phyloP scores from a whole-genome alignment of 92 coral and sea anemone species.

The Desmophyllum pertusum region DNA sequence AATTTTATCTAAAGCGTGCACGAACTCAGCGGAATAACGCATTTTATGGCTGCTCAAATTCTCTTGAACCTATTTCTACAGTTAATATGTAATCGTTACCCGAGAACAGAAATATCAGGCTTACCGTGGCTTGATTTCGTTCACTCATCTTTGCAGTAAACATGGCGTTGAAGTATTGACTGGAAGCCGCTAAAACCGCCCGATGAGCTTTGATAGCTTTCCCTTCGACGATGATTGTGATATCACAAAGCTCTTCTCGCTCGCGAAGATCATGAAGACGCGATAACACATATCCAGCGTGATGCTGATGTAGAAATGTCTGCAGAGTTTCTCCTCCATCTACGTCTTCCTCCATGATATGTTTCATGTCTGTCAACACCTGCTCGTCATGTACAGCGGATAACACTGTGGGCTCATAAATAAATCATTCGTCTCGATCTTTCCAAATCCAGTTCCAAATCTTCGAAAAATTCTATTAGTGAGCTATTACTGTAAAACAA shows the following conservation, averaged over 20 bases:
- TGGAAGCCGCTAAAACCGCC: slow-evolving; percentile 91
- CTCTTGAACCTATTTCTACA: not conserved
- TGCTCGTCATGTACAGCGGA: slow-evolving; percentile 59
- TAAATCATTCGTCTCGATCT: slow-evolving; percentile 1
- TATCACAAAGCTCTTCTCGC: slow-evolving; percentile 94
- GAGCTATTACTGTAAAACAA: too few relatives aligned
- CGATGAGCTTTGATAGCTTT: slow-evolving; percentile 81
- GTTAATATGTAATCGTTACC: not conserved
- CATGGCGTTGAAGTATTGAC: slow-evolving; percentile 95
- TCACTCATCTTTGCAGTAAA: slow-evolving; percentile 91
- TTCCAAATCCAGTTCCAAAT: not conserved
- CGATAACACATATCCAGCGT: slow-evolving; percentile 77
- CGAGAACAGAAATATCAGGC: slow-evolving; percentile 19
- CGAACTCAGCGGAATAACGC: too few relatives aligned
- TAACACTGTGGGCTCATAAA: slow-evolving; percentile 54
- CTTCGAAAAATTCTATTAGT: slow-evolving; percentile 19
- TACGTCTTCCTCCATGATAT: slow-evolving; percentile 61
- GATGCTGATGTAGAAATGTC: slow-evolving; percentile 73
- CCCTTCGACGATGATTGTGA: slow-evolving; percentile 76
- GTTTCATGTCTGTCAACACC: slow-evolving; percentile 27
- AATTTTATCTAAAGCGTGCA: too few relatives aligned
- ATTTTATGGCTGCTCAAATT: too few relatives aligned
- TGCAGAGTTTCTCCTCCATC: slow-evolving; percentile 55
- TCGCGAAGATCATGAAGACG: slow-evolving; percentile 81
- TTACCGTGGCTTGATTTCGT: slow-evolving; percentile 78